Evolutionary conservation across 53 echinoderm and acorn worm genomes (phyloP).

Genomic region (Crossaster papposus): DNA sequence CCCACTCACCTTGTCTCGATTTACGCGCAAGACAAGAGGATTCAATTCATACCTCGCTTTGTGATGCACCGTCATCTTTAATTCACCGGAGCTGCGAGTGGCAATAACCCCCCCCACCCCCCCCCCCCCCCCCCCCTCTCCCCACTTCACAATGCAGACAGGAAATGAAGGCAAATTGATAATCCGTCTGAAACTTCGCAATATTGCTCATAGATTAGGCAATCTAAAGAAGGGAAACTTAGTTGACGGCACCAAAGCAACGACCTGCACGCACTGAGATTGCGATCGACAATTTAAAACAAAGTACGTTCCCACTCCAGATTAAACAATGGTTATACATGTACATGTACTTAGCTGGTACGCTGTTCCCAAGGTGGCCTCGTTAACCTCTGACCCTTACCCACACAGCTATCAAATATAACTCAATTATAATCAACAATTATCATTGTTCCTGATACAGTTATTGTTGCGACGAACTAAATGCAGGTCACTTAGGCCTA

Average conservation of each 20-base stretch:
- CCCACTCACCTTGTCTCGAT: slow-evolving; percentile 50
- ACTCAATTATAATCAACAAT: too few species aligned
- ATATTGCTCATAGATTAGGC: slow-evolving; percentile 59
- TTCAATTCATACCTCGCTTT: not conserved
- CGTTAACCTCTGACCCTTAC: too few species aligned
- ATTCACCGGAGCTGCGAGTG: slow-evolving; percentile 11
- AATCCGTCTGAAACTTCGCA: slow-evolving; percentile 54
- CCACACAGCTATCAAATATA: too few species aligned
- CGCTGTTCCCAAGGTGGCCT: too few species aligned
- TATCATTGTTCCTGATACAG: too few species aligned
- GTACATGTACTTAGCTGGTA: too few species aligned
- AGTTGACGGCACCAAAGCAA: not conserved
- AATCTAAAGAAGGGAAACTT: not conserved
- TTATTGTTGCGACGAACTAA: too few species aligned
- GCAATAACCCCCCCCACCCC: not conserved
- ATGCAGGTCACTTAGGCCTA: too few species aligned
- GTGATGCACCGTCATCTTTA: slow-evolving; percentile 31
- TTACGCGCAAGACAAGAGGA: slow-evolving; percentile 17
- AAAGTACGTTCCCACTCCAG: too few species aligned
- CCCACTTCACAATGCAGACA: slow-evolving; percentile 35
- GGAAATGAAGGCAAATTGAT: slow-evolving; percentile 53
- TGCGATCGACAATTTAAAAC: too few species aligned
- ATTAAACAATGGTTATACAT: too few species aligned
- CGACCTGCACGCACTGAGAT: not conserved
- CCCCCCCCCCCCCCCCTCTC: not conserved